A percentile compares a stretch with the other conserved stretches of the same genome.
Conservation (phyloP, 1,140 invertebrate genomes). For the Pomacea maculata region DNA sequence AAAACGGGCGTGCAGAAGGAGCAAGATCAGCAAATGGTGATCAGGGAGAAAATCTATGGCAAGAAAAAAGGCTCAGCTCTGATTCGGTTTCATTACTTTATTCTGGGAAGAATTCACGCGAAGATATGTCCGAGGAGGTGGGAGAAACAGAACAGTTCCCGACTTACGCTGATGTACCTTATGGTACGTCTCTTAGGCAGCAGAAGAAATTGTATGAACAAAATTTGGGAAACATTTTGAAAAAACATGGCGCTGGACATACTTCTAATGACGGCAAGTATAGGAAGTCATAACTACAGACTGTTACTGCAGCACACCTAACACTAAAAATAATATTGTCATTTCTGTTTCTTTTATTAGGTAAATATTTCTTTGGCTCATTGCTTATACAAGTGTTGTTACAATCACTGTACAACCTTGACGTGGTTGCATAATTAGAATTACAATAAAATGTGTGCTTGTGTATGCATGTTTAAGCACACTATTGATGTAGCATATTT, state of each 20-base stretch:
- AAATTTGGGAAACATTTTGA: conserved; percentile 30
- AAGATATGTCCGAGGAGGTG: neutral
- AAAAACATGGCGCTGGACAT: conserved; percentile 16
- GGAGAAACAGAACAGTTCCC: conserved; percentile 32
- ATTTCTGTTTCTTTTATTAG: neutral
- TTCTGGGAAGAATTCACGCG: too few relatives aligned
- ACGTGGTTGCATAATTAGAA: too few relatives aligned
- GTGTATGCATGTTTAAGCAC: too few relatives aligned
- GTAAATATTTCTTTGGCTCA: neutral
- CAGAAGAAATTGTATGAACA: conserved; percentile 44
- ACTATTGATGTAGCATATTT: neutral
- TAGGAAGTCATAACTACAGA: too few relatives aligned
- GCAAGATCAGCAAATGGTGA: neutral
- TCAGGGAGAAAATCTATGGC: neutral
- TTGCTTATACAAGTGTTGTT: too few relatives aligned
- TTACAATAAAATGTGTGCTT: neutral
- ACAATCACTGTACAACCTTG: too few relatives aligned
- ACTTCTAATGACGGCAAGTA: too few relatives aligned
- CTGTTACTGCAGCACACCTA: too few relatives aligned
- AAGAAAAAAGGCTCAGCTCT: too few relatives aligned
- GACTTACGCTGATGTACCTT: conserved; percentile 38
- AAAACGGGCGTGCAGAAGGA: too few relatives aligned
- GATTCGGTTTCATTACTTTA: too few relatives aligned
- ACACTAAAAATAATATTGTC: neutral
- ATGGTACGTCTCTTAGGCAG: conserved; percentile 43